phyloP scores from a whole-genome alignment of 2,797 vertebrate species.

The Sebastes cheni region DNA sequence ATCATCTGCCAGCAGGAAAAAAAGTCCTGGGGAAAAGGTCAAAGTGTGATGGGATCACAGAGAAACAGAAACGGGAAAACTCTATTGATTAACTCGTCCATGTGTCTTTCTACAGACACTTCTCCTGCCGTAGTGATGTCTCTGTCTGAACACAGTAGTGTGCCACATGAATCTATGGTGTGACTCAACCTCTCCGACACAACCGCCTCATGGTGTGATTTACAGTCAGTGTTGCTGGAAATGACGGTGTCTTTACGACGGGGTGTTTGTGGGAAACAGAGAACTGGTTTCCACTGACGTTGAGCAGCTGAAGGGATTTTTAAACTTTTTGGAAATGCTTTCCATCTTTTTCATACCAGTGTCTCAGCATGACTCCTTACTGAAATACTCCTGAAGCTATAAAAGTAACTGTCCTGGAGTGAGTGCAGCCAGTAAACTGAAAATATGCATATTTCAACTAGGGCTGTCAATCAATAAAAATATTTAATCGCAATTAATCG shows the following conservation, averaged over 20 bases:
- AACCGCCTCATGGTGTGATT: constrained; percentile 1
- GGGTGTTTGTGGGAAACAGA: neutral
- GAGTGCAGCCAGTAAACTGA: neutral
- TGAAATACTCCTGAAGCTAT: neutral
- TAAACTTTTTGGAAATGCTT: neutral
- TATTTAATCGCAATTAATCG: too few relatives aligned
- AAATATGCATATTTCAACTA: neutral
- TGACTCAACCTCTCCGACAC: constrained; percentile 21
- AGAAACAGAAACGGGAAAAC: constrained; percentile 20
- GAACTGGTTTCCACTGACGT: neutral
- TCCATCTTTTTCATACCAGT: neutral
- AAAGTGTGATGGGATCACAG: constrained; percentile 19
- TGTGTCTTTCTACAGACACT: constrained; percentile 12
- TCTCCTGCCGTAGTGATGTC: neutral
- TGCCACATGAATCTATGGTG: neutral
- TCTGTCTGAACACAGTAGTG: neutral
- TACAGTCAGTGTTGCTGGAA: constrained; percentile 17
- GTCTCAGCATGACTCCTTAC: neutral
- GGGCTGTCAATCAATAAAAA: too few relatives aligned
- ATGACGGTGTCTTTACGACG: neutral
- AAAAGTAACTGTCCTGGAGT: neutral
- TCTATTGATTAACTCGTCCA: constrained; percentile 28
- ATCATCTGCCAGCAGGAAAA: neutral
- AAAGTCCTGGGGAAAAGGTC: constrained; percentile 44
- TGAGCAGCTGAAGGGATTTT: neutral